These are phyloP conservation scores for Dryoscopus gambensis DNA, from an alignment of 2,113 vertebrate genomes.

Conservation along the genomic window DNA sequence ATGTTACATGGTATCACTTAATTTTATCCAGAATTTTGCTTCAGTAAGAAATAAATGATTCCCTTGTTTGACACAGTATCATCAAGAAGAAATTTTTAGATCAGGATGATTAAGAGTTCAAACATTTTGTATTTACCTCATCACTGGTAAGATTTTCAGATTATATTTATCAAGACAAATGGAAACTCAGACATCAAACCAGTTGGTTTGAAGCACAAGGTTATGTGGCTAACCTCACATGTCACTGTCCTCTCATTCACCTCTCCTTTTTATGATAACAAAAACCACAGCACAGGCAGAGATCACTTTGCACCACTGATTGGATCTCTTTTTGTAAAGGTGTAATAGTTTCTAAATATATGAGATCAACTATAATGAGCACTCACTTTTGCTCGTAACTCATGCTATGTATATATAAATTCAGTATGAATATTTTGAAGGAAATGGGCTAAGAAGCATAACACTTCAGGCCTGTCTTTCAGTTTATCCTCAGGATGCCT, in stretches of 20 bases:
- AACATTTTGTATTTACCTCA: neutral
- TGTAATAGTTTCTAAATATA: neutral
- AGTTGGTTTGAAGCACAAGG: neutral
- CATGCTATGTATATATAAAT: neutral
- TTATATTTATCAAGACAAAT: neutral
- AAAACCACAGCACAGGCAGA: neutral
- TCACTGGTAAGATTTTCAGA: neutral
- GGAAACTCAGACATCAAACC: neutral
- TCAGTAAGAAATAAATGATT: neutral
- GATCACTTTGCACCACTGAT: neutral
- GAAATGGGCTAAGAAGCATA: neutral
- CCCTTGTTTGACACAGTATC: neutral
- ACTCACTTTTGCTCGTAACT: neutral
- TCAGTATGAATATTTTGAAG: neutral
- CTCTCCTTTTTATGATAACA: neutral
- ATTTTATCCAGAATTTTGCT: neutral
- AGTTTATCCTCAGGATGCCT: neutral
- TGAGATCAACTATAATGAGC: neutral
- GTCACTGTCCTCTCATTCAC: neutral
- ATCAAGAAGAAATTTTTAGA: neutral
- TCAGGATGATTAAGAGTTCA: neutral
- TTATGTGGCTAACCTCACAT: slow-evolving; percentile 33
- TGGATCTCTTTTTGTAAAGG: neutral
- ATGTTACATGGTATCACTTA: neutral
- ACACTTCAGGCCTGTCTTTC: neutral